Percentiles rank a stretch among this genome's conserved stretches.
Evolutionary conservation across 2,888 invertebrate species (phyloP).

Genomic region (Pseudolycoriella hygida): DNA sequence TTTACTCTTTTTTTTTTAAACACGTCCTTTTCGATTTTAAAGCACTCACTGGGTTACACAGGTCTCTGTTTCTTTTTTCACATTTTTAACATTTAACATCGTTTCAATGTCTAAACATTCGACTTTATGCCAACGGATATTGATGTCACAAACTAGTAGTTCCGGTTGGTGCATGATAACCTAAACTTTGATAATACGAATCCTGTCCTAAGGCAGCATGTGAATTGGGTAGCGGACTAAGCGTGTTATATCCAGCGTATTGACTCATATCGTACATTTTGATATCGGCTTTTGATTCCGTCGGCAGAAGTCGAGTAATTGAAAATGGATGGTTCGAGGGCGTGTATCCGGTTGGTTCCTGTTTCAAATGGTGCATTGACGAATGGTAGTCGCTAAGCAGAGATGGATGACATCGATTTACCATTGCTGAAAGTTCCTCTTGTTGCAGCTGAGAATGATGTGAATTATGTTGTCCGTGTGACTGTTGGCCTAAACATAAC

Average conservation of each 20-base stretch:
- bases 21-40: not conserved
- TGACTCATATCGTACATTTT: conserved; percentile 80
- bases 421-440: conserved; percentile 47
- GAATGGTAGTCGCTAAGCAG: conserved; percentile 41
- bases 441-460: conserved; percentile 35
- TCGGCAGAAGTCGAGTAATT: conserved; percentile 79
- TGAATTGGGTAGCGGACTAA: conserved; percentile 41
- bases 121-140: conserved; percentile 66
- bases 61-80: too few species aligned
- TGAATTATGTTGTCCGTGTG: conserved; percentile 33
- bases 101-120: not conserved
- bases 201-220: conserved; percentile 47
- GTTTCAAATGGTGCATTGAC: conserved; percentile 51
- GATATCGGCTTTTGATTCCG: conserved; percentile 72
- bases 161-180: conserved; percentile 50
- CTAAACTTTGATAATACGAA: conserved; percentile 68
- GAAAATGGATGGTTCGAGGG: conserved; percentile 84
- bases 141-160: conserved; percentile 79
- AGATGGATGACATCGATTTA: conserved; percentile 42
- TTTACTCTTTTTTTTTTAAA: not conserved
- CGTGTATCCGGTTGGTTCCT: conserved; percentile 59
- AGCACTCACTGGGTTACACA: not conserved
- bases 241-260: conserved; percentile 42
- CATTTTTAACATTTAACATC: not conserved
- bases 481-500: conserved; percentile 37